phyloP scores from a whole-genome alignment of 2,113 vertebrate genomes.

The Serinus canaria region DNA sequence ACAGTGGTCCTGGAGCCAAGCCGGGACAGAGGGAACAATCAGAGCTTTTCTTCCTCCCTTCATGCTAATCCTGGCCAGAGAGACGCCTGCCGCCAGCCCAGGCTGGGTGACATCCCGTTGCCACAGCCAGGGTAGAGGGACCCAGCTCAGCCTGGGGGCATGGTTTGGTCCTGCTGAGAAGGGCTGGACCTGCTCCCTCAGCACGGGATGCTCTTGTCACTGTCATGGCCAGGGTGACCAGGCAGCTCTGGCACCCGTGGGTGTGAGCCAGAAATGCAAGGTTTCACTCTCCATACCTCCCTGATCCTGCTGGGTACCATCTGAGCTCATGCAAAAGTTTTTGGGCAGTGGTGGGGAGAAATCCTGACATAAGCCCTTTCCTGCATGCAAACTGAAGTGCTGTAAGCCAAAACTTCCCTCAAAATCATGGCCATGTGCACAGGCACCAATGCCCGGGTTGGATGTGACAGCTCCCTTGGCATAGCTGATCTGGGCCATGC shows the following conservation, averaged over 20 bases:
- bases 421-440: not conserved
- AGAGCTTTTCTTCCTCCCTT: slow-evolving; percentile 6
- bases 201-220: accelerated
- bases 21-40: slow-evolving; percentile 21
- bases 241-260: accelerated
- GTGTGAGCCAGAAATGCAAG: not conserved
- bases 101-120: not conserved
- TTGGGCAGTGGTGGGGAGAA: not conserved
- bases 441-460: accelerated
- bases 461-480: not conserved
- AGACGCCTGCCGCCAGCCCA: accelerated
- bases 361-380: not conserved
- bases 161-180: not conserved
- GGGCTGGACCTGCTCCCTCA: not conserved
- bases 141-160: not conserved
- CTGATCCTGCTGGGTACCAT: not conserved
- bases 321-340: not conserved
- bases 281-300: not conserved
- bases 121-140: not conserved
- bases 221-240: accelerated
- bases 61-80: not conserved
- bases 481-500: not conserved
- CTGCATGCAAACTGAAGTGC: not conserved
- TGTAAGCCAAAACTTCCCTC: not conserved
- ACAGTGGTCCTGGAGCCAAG: not conserved